Conservation (phyloP, 2,888 invertebrate genomes). For the Lasioglossum villosulum region DNA sequence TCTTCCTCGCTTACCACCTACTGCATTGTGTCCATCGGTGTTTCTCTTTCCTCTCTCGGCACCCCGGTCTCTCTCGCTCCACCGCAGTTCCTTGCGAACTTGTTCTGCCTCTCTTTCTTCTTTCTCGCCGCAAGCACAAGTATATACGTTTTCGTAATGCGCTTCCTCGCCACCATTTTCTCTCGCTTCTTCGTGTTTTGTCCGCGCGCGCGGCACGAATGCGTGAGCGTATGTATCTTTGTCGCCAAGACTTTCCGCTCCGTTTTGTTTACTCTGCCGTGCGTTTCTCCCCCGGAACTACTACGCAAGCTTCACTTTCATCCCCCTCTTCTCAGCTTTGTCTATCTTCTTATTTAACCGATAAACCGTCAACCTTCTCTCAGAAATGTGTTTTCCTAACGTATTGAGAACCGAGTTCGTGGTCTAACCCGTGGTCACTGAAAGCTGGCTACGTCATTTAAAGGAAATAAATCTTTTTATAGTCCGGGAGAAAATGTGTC, state of each 20-base stretch:
- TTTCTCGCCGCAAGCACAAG: conserved; percentile 33
- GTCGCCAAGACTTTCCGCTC: conserved; percentile 39
- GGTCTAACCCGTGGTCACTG: neutral
- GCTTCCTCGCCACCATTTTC: conserved; percentile 32
- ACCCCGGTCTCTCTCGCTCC: neutral
- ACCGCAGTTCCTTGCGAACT: neutral
- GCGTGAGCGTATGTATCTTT: conserved; percentile 30
- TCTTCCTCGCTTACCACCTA: conserved; percentile 12
- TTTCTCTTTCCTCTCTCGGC: conserved; percentile 7
- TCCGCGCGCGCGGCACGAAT: neutral
- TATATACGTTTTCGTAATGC: conserved; percentile 19
- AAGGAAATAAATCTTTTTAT: neutral
- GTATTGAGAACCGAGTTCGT: neutral
- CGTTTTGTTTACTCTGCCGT: conserved; percentile 28
- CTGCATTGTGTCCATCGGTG: conserved; percentile 44
- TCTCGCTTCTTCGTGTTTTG: conserved; percentile 18
- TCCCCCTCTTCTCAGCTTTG: neutral
- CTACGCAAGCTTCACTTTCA: conserved; percentile 36
- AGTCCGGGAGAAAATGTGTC: neutral
- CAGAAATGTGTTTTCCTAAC: neutral
- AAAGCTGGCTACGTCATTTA: neutral
- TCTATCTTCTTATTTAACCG: neutral
- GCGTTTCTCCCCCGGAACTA: conserved; percentile 18
- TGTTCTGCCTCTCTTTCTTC: neutral
- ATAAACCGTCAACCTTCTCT: neutral